phyloP scores from a whole-genome alignment of 2,113 vertebrate genomes.

The Notothenia coriiceps region DNA sequence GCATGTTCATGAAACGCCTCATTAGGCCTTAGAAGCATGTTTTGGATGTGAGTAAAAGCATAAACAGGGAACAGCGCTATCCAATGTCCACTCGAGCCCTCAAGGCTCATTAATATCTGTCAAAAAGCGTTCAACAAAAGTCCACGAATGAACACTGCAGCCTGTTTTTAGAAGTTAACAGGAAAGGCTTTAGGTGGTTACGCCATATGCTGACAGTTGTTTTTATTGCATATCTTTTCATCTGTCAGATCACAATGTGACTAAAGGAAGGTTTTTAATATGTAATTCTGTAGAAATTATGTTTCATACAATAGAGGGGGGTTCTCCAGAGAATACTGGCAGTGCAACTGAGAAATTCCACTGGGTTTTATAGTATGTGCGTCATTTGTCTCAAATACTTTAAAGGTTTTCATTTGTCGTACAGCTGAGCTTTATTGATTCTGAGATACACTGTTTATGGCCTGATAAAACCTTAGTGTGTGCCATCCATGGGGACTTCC shows the following conservation, averaged over 20 bases:
- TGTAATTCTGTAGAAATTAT: conserved; percentile 10
- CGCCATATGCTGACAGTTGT: conserved; percentile 56
- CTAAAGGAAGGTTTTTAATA: background rate
- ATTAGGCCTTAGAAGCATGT: conserved; percentile 21
- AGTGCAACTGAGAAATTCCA: background rate
- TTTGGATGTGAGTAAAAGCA: conserved; percentile 34
- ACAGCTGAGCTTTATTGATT: background rate
- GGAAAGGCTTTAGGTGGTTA: conserved; percentile 33
- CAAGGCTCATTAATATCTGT: conserved; percentile 59
- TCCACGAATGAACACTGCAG: conserved; percentile 21
- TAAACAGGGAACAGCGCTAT: conserved; percentile 63
- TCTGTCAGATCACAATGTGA: conserved; percentile 44
- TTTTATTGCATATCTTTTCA: conserved; percentile 39
- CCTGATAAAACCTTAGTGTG: conserved; percentile 21
- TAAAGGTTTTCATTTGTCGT: background rate
- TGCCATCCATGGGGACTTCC: conserved; percentile 28
- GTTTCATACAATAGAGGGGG: background rate
- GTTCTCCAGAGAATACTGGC: background rate
- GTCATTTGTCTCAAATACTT: too few relatives aligned
- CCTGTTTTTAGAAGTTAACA: conserved; percentile 21
- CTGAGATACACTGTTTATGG: conserved; percentile 32
- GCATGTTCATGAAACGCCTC: conserved; percentile 35
- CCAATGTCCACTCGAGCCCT: conserved; percentile 59
- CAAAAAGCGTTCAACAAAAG: conserved; percentile 29
- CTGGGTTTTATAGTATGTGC: background rate